A percentile compares a stretch with the other conserved stretches of the same genome.
Evolutionary conservation across 2,113 vertebrate species (phyloP).

Genomic region (Lophius piscatorius): DNA sequence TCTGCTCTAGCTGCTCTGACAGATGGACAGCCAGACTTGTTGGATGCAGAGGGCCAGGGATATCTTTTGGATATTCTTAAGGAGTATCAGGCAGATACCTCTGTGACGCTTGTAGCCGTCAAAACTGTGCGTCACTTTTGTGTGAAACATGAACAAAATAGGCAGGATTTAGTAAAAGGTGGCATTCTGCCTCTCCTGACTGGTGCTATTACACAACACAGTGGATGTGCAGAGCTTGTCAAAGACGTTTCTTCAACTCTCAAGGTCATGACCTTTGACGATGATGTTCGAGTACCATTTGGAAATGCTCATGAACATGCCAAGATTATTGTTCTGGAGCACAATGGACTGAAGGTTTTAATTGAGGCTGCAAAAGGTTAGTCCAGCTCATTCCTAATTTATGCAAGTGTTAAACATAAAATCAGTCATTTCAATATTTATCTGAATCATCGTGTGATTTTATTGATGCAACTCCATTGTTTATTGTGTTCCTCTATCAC

Average conservation of each 20-base stretch:
- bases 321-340: conserved; percentile 90
- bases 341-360: conserved; percentile 87
- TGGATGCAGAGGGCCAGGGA: conserved; percentile 82
- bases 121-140: conserved; percentile 83
- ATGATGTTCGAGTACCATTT: conserved; percentile 91
- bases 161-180: conserved; percentile 86
- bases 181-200: conserved; percentile 84
- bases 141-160: conserved; percentile 92
- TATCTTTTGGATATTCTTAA: conserved; percentile 79
- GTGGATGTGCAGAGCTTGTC: conserved; percentile 72
- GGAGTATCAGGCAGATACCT: conserved; percentile 29
- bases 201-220: conserved; percentile 71
- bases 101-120: conserved; percentile 68
- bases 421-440: background rate
- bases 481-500: conserved; percentile 16
- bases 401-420: background rate
- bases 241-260: conserved; percentile 82
- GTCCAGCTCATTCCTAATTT: background rate
- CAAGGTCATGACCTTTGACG: conserved; percentile 91
- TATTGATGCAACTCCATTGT: background rate
- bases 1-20: conserved; percentile 79
- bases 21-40: conserved; percentile 92
- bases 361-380: conserved; percentile 91
- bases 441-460: background rate
- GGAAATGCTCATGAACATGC: conserved; percentile 92